phyloP scores from a whole-genome alignment of 1,140 invertebrate species.

The Dendrolimus kikuchii region DNA sequence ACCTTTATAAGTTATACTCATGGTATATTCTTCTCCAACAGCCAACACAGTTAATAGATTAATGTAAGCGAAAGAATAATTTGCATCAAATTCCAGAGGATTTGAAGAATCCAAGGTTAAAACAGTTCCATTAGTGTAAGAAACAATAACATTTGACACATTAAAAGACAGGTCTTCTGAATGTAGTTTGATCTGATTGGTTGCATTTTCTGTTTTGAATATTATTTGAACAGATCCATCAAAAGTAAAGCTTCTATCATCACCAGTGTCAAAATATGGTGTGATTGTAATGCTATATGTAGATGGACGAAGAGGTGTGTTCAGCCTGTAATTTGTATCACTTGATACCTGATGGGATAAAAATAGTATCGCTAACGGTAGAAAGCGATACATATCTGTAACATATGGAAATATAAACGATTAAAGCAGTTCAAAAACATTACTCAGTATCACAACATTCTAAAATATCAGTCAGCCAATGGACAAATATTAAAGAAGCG shows the following conservation, averaged over 20 bases:
- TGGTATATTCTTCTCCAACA: constrained; percentile 37
- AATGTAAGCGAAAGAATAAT: constrained; percentile 52
- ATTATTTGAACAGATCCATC: constrained; percentile 74
- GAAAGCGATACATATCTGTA: constrained; percentile 11
- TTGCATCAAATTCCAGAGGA: constrained; percentile 39
- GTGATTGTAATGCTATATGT: constrained; percentile 77
- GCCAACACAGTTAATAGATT: constrained; percentile 39
- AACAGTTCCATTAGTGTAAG: constrained; percentile 23
- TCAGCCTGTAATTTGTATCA: constrained; percentile 73
- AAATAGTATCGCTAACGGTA: constrained; percentile 9
- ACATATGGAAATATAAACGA: neutral
- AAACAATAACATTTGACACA: constrained; percentile 47
- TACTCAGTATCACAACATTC: neutral
- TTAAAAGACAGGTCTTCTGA: constrained; percentile 72
- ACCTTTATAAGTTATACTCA: constrained; percentile 72
- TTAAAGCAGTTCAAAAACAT: neutral
- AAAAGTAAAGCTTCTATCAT: constrained; percentile 74
- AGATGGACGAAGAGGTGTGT: constrained; percentile 73
- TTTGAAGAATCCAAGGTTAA: constrained; percentile 23
- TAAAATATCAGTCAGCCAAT: neutral
- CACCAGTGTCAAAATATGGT: constrained; percentile 72
- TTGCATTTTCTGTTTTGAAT: constrained; percentile 34
- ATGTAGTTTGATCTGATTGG: constrained; percentile 75
- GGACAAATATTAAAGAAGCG: constrained; percentile 1
- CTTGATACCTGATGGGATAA: constrained; percentile 6